phyloP scores from a whole-genome alignment of 2,888 invertebrate genomes.

The Euplexia lucipara region DNA sequence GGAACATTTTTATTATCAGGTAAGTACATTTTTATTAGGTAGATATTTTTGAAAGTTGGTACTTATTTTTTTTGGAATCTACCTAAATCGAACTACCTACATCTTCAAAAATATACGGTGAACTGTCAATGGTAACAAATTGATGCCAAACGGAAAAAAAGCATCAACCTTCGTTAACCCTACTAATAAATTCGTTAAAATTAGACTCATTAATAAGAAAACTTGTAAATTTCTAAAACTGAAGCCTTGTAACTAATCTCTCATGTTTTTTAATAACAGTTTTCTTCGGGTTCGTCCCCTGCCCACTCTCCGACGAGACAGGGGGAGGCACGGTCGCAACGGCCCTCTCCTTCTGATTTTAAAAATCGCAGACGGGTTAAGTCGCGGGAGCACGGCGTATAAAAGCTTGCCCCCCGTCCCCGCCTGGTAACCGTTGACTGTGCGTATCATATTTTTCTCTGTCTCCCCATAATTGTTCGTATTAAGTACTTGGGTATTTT shows the following conservation, averaged over 20 bases:
- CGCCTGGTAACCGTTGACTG: constrained; percentile 65
- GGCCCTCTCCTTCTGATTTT: constrained; percentile 84
- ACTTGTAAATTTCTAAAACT: constrained; percentile 72
- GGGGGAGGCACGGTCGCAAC: constrained; percentile 62
- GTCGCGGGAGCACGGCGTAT: constrained; percentile 70
- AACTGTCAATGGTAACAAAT: too few species aligned
- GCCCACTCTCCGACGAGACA: constrained; percentile 74
- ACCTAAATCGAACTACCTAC: neutral
- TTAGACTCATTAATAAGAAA: constrained; percentile 38
- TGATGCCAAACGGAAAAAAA: neutral
- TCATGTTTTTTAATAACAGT: constrained; percentile 87
- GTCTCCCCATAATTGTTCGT: constrained; percentile 58
- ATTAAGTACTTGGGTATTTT: constrained; percentile 41
- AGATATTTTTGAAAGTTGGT: neutral
- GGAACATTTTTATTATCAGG: neutral
- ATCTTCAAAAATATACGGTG: neutral
- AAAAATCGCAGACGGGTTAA: constrained; percentile 88
- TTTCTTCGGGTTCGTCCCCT: constrained; percentile 83
- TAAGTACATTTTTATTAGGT: neutral
- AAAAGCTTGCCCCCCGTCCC: constrained; percentile 68
- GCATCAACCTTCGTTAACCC: neutral
- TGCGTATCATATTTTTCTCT: constrained; percentile 62
- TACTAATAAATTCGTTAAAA: constrained; percentile 22
- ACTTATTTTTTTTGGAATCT: neutral
- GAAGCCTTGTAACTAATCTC: constrained; percentile 83